phyloP scores from a whole-genome alignment of 1,140 invertebrate genomes.

The Prorops nasuta region DNA sequence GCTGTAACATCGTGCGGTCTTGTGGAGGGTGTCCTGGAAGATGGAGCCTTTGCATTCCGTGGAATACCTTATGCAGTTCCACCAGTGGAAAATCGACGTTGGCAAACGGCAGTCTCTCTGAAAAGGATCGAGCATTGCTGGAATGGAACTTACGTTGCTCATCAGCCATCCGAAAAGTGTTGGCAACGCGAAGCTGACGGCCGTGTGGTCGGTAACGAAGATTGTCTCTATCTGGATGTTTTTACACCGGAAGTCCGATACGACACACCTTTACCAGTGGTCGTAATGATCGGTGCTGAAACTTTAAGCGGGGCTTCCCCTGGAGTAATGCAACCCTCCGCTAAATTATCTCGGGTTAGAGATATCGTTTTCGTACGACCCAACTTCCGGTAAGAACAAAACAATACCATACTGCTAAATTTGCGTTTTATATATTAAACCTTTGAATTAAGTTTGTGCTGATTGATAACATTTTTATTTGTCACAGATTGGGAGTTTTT shows the following conservation, averaged over 20 bases:
- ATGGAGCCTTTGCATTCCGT: slow-evolving; percentile 75
- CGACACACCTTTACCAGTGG: slow-evolving; percentile 72
- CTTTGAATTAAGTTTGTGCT: too few relatives aligned
- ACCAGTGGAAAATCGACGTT: slow-evolving; percentile 69
- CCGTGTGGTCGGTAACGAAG: slow-evolving; percentile 67
- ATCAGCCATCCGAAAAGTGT: slow-evolving; percentile 66
- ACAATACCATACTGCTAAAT: too few relatives aligned
- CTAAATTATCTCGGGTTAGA: slow-evolving; percentile 66
- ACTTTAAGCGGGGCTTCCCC: slow-evolving; percentile 72
- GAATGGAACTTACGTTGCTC: slow-evolving; percentile 71
- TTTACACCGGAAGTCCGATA: slow-evolving; percentile 73
- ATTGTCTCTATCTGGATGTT: slow-evolving; percentile 79
- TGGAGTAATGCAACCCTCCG: slow-evolving; percentile 63
- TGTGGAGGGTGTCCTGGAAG: slow-evolving; percentile 74
- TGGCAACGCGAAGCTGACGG: slow-evolving; percentile 67
- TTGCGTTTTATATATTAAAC: too few relatives aligned
- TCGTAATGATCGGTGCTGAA: slow-evolving; percentile 79
- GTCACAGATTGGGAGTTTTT: slow-evolving; percentile 65
- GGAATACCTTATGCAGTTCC: slow-evolving; percentile 85
- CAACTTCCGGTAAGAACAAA: slow-evolving; percentile 63
- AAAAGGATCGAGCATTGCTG: slow-evolving; percentile 73
- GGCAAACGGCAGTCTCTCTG: slow-evolving; percentile 68
- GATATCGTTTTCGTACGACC: slow-evolving; percentile 82
- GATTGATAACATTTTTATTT: neutral
- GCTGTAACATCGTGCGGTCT: slow-evolving; percentile 75